Evolutionary conservation across 1,140 invertebrate species (phyloP), one percentile per base, ranked within the genome.

Genomic region (Aphelinus atriplicis): DNA sequence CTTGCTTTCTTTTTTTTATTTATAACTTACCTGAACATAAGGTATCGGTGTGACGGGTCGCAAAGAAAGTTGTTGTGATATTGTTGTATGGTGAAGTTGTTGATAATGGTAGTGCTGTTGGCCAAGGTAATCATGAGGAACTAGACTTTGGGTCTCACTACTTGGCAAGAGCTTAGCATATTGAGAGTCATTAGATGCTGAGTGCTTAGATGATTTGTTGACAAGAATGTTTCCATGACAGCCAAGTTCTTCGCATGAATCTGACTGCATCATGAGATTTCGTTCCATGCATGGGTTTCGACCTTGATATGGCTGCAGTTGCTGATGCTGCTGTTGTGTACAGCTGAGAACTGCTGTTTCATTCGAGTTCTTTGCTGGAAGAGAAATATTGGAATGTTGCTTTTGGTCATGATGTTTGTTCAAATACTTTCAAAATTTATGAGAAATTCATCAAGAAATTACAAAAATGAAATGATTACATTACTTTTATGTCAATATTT

Each of bases 271-370:
- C 80, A 94, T 91, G 6, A 95, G 89, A 88, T 98, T 98, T 1
- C 96, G 88, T 83, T 97, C 95, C 80, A 95, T 90, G 79, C 95
- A 97, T 1, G 95, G 94, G 89, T 98, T 97, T 7, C 95, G 88
- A 3, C 95, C 96, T 83, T 97, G 95, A 84, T 96, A 93, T 1
- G 95, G 94, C 79, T 95, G 94, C 47, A 95, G 79, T 45, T 56
- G 68, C n/a, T 55, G 89, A 83, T 62, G 65, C 7, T 50, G 3
- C 1, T 86, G 86, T 2, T 75, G 73, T 53, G 80, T 87, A 26
- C 45, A 56, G 6, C 5, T 57, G 47, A 53, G 6, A n/a, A 26
- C 10, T 47, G 79, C 78, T 67, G 87, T 79, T 77, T 90, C 86
- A 73, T 89, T 89, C 1, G 88, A 90, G 81, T 89, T 90, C 84